Conservation (phyloP, 2,888 invertebrate genomes). For the Metallyticus violacea region DNA sequence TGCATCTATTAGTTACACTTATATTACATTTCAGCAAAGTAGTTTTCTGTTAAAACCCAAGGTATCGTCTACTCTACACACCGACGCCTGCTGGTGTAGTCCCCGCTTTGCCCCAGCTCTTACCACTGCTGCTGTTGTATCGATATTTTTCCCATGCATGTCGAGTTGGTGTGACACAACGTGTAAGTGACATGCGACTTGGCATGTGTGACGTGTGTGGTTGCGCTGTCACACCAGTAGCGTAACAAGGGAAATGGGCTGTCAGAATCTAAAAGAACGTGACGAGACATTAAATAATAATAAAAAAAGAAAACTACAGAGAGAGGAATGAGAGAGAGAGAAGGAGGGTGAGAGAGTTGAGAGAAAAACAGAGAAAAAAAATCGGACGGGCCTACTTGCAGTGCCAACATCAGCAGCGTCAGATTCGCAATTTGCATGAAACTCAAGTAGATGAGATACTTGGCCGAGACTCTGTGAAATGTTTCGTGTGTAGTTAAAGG, state of each 20-base stretch:
- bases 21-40: too few species aligned
- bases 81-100: too few species aligned
- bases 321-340: background rate
- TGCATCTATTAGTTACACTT: too few species aligned
- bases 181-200: conserved; percentile 25
- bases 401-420: conserved; percentile 8
- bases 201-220: conserved; percentile 23
- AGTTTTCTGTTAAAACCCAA: too few species aligned
- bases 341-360: background rate
- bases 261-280: conserved; percentile 30
- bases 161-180: conserved; percentile 7
- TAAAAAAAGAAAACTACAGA: background rate
- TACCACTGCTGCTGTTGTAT: background rate
- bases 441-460: background rate
- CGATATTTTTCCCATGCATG: conserved; percentile 13
- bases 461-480: background rate
- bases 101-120: too few species aligned
- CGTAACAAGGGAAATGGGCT: conserved; percentile 31
- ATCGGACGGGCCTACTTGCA: background rate
- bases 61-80: too few species aligned
- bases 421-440: background rate
- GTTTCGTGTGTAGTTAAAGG: background rate
- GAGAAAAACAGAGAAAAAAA: background rate
- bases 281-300: conserved; percentile 28
- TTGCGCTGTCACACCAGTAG: conserved; percentile 26